A percentile compares a stretch with the other conserved stretches of the same genome.
Conservation (phyloP, 2,888 invertebrate genomes). For the Cenopis cana region DNA sequence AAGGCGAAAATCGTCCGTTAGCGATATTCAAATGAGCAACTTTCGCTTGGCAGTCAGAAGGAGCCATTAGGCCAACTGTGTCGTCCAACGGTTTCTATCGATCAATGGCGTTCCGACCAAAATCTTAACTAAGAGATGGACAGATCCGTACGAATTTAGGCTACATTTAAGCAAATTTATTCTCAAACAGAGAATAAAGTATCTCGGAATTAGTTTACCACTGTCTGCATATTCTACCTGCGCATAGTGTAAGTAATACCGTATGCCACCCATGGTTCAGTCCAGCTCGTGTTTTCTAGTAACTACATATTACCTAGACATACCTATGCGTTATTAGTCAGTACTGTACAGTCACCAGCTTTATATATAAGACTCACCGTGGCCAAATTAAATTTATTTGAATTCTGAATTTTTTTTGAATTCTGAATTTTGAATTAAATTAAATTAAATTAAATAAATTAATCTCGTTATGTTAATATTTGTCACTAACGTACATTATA, state of each 20-base stretch:
- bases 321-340: too few relatives aligned
- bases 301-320: too few relatives aligned
- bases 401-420: too few relatives aligned
- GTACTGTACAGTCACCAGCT: too few relatives aligned
- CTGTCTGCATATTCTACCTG: background rate
- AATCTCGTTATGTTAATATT: too few relatives aligned
- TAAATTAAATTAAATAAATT: too few relatives aligned
- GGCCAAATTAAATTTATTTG: too few relatives aligned
- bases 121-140: slow-evolving; percentile 15
- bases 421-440: too few relatives aligned
- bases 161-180: background rate
- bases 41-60: slow-evolving; percentile 41
- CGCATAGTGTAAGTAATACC: background rate
- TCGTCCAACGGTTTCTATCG: slow-evolving; percentile 43
- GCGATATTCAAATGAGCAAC: slow-evolving; percentile 43
- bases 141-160: background rate
- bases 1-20: slow-evolving; percentile 29
- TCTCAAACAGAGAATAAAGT: background rate
- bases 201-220: background rate
- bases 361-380: too few relatives aligned
- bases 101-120: slow-evolving; percentile 33
- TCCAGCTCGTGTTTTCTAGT: too few relatives aligned
- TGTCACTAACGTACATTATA: too few relatives aligned
- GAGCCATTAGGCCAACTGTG: slow-evolving; percentile 40
- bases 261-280: too few relatives aligned